Evolutionary conservation across 2,888 invertebrate species (phyloP).

Genomic region (Temnothorax unifasciatus): DNA sequence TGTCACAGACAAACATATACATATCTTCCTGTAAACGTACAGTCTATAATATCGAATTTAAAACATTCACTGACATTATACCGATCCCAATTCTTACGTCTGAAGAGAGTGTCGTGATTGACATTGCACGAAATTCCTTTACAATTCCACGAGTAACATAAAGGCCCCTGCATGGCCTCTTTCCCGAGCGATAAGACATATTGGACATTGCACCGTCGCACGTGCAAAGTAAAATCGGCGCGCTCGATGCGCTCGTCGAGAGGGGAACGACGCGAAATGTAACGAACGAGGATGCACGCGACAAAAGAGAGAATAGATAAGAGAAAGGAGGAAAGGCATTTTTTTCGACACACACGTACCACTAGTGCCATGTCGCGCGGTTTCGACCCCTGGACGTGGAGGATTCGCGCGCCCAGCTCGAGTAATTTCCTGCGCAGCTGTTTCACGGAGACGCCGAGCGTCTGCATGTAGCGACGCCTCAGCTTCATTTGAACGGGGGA

Average conservation of each 20-base stretch:
- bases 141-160: not conserved
- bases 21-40: no score
- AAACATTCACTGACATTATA: not conserved
- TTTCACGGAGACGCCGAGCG: constrained; percentile 85
- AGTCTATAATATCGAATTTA: not conserved
- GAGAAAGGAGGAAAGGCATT: not conserved
- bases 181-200: no score
- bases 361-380: constrained; percentile 85
- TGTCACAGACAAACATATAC: no score
- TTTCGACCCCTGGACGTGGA: constrained; percentile 84
- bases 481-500: constrained; percentile 85
- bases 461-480: constrained; percentile 85
- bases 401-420: constrained; percentile 84
- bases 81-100: not conserved
- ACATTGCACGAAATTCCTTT: not conserved
- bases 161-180: no score
- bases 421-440: constrained; percentile 84
- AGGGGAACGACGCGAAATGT: not conserved
- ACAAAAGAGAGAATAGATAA: not conserved
- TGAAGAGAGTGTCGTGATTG: not conserved
- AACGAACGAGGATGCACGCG: not conserved
- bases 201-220: no score
- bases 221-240: not conserved
- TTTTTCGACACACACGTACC: constrained; percentile 76
- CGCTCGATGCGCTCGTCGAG: no score